Percentiles rank a stretch among this genome's conserved stretches.
Evolutionary conservation across 2,113 vertebrate genomes (phyloP).

Genomic region (Ceyx cyanopectus): DNA sequence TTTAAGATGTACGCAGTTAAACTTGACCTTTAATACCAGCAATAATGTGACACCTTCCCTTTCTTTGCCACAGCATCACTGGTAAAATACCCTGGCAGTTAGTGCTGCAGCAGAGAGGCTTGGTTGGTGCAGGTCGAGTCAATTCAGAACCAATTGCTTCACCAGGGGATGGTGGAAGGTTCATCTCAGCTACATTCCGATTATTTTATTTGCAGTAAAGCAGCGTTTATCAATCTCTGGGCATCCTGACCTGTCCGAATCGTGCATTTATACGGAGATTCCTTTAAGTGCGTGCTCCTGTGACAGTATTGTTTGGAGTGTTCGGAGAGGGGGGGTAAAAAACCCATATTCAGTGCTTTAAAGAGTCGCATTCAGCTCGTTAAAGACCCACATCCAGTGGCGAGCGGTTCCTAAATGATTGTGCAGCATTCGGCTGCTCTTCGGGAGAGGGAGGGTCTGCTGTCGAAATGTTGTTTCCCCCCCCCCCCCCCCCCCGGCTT

Average conservation of each 20-base stretch:
- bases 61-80: constrained; percentile 43
- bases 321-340: not conserved
- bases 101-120: constrained; percentile 68
- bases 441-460: constrained; percentile 58
- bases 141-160: constrained; percentile 66
- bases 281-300: constrained; percentile 5
- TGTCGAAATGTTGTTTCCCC: constrained; percentile 25
- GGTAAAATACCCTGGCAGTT: not conserved
- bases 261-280: not conserved
- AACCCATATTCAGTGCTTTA: not conserved
- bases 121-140: constrained; percentile 69
- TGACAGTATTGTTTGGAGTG: constrained; percentile 45
- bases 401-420: constrained; percentile 64
- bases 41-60: constrained; percentile 38
- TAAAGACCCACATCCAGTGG: constrained; percentile 9
- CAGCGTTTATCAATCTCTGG: not conserved
- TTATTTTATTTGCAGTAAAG: not conserved
- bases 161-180: constrained; percentile 11
- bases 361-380: no score
- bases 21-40: constrained; percentile 65
- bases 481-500: no score
- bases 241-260: constrained; percentile 7
- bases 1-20: constrained; percentile 23
- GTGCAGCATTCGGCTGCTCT: constrained; percentile 63
- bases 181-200: constrained; percentile 23